These are phyloP conservation scores for Todiramphus saurophagus DNA, from an alignment of 2,113 vertebrate genomes.

Conservation along the genomic window DNA sequence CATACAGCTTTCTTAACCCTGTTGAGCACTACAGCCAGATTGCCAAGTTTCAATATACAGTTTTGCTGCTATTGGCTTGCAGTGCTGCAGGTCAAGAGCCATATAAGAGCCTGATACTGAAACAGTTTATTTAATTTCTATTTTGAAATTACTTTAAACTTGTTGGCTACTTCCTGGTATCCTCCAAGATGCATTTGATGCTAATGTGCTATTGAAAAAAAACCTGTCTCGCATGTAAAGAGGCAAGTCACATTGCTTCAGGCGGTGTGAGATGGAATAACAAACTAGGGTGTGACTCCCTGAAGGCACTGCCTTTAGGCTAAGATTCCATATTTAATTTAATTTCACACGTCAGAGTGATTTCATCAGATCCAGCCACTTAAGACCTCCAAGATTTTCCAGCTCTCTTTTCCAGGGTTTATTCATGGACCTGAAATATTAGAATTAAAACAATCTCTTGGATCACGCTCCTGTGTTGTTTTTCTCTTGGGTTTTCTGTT, in stretches of 20 bases:
- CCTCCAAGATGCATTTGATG: neutral
- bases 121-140: neutral
- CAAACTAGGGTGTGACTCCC: neutral
- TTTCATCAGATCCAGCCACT: neutral
- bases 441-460: neutral
- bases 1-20: neutral
- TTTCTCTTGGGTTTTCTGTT: neutral
- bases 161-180: rapidly evolving
- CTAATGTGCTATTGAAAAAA: neutral
- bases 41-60: neutral
- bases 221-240: neutral
- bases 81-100: neutral
- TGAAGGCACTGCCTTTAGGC: neutral
- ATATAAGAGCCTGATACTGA: neutral
- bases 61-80: neutral
- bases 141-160: neutral
- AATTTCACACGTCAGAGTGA: neutral
- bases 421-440: neutral
- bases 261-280: neutral
- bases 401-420: neutral
- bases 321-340: neutral
- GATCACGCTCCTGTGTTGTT: neutral
- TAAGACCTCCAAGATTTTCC: neutral
- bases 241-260: neutral
- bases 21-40: neutral